These are phyloP conservation scores for Peromyscus polionotus DNA, from an alignment of 2,113 vertebrate genomes.

Conservation along the genomic window DNA sequence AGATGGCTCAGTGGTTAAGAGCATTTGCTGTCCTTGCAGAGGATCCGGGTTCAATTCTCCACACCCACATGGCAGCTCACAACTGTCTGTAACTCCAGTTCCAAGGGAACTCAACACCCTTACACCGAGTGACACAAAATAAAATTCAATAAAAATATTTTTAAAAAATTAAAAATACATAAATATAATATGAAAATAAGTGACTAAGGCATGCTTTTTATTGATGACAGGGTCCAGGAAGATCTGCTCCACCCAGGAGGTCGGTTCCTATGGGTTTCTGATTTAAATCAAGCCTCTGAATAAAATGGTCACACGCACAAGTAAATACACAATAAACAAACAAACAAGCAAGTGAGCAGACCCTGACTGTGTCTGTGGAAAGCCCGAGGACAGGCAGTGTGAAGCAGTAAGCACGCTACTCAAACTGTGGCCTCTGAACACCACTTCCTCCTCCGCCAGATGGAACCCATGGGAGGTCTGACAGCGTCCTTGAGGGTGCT, in stretches of 20 bases:
- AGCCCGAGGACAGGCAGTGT: background rate
- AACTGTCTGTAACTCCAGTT: too few relatives aligned
- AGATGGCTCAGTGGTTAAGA: too few relatives aligned
- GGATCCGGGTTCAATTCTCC: too few relatives aligned
- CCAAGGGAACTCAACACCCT: too few relatives aligned
- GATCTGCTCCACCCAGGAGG: background rate
- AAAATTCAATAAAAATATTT: too few relatives aligned
- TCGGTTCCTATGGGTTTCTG: background rate
- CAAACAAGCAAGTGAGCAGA: background rate
- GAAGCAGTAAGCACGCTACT: background rate
- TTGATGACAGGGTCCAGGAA: background rate
- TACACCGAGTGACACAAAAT: too few relatives aligned
- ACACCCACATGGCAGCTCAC: too few relatives aligned
- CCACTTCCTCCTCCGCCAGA: background rate
- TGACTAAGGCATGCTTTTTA: background rate
- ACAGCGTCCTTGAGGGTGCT: background rate
- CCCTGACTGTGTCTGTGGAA: background rate
- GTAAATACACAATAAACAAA: background rate
- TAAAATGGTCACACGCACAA: background rate
- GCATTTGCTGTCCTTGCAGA: too few relatives aligned
- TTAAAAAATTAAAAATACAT: background rate
- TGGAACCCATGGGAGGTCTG: background rate
- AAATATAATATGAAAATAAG: background rate
- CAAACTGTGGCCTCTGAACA: background rate
- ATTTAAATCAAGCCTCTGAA: background rate